Conservation (phyloP, 2,888 invertebrate genomes). For the Lymantria monacha region DNA sequence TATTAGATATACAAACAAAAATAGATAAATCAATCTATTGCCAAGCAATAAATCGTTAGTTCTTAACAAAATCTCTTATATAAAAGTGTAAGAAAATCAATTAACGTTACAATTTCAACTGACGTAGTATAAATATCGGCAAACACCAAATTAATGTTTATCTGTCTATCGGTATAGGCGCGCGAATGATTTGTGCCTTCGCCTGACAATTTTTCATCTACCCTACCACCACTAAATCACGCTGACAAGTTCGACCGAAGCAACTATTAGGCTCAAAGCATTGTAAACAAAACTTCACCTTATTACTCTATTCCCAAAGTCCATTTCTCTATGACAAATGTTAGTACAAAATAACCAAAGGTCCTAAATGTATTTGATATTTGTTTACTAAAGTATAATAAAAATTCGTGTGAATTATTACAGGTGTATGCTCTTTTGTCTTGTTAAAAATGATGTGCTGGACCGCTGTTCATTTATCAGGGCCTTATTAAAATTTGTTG, state of each 20-base stretch:
- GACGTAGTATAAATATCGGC: conserved; percentile 39
- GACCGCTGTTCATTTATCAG: conserved; percentile 15
- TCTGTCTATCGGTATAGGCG: conserved; percentile 45
- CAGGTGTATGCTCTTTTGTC: conserved; percentile 20
- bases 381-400: conserved; percentile 35
- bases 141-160: conserved; percentile 44
- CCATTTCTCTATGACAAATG: conserved; percentile 5
- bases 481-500: conserved; percentile 18
- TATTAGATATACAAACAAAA: too few species aligned
- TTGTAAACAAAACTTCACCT: conserved; percentile 8
- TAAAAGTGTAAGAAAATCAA: conserved; percentile 27
- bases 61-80: conserved; percentile 1
- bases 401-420: conserved; percentile 31
- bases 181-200: conserved; percentile 49
- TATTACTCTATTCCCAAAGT: conserved; percentile 3
- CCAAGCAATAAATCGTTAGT: neutral
- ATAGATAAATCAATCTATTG: neutral
- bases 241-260: conserved; percentile 35
- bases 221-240: conserved; percentile 51
- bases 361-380: conserved; percentile 34
- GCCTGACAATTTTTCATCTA: conserved; percentile 53
- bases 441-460: conserved; percentile 28
- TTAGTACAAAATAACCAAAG: conserved; percentile 20
- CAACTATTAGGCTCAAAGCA: conserved; percentile 18
- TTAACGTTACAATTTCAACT: conserved; percentile 27